Evolutionary conservation across 2,797 vertebrate genomes (phyloP).

Genomic region (Gallinago solitaria): DNA sequence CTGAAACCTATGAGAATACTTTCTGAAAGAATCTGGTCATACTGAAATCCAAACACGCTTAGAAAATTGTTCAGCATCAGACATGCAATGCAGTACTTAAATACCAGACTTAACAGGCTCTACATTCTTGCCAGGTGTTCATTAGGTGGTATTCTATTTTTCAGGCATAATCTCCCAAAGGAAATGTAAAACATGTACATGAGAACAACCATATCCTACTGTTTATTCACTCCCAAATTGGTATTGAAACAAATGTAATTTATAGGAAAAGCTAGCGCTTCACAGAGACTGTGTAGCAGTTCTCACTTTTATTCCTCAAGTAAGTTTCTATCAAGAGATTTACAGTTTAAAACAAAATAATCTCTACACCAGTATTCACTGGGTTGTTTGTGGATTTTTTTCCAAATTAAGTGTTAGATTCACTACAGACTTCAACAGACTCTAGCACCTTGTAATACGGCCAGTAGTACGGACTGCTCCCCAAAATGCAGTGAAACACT

Average conservation of each 20-base stretch:
- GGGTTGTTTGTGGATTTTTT: background rate
- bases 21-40: background rate
- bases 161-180: background rate
- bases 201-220: background rate
- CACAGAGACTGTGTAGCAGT: background rate
- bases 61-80: background rate
- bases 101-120: background rate
- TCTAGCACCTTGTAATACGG: background rate
- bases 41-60: background rate
- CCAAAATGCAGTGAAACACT: background rate
- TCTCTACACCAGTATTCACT: background rate
- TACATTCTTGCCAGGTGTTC: background rate
- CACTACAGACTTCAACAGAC: background rate
- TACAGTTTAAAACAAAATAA: background rate
- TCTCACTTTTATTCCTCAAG: background rate
- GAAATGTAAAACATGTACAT: background rate
- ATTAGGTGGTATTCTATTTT: background rate
- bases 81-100: background rate
- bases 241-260: background rate
- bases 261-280: background rate
- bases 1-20: background rate
- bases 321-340: background rate
- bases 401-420: background rate
- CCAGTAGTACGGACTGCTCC: background rate
- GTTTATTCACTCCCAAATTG: background rate